Evolutionary conservation across 2,113 vertebrate species (phyloP).

Genomic region (Ctenomys sociabilis): DNA sequence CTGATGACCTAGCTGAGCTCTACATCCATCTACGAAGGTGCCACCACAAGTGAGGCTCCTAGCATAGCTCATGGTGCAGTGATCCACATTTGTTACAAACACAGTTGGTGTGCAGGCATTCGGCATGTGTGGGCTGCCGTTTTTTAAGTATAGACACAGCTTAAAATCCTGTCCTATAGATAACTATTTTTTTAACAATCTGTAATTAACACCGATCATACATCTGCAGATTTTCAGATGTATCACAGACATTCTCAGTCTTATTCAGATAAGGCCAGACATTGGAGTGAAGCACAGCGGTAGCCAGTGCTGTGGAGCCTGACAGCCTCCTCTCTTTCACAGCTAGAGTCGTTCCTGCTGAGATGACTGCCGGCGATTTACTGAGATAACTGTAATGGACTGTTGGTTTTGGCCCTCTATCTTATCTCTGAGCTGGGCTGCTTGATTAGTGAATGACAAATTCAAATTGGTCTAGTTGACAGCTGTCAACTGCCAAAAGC

Average conservation of each 20-base stretch:
- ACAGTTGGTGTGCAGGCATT: not conserved
- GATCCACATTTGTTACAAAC: not conserved
- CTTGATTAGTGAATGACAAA: slow-evolving; percentile 55
- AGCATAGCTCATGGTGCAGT: not conserved
- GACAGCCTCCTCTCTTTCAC: not conserved
- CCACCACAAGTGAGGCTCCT: not conserved
- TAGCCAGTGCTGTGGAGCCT: not conserved
- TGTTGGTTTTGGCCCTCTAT: not conserved
- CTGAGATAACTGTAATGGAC: not conserved
- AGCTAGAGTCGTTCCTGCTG: not conserved
- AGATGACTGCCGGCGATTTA: not conserved
- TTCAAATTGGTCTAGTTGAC: slow-evolving; percentile 27
- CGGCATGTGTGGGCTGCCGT: not conserved
- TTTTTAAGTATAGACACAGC: not conserved
- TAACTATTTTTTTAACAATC: not conserved
- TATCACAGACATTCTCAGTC: not conserved
- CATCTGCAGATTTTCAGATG: slow-evolving; percentile 24
- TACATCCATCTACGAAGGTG: not conserved
- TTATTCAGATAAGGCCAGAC: not conserved
- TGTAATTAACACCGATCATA: not conserved
- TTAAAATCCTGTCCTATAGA: not conserved
- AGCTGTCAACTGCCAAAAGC: slow-evolving; percentile 18
- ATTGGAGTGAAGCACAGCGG: not conserved
- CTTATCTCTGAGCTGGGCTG: not conserved
- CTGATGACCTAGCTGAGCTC: not conserved